Conservation (phyloP, 2,888 invertebrate genomes). For the Chalcosyrphus nemorum region DNA sequence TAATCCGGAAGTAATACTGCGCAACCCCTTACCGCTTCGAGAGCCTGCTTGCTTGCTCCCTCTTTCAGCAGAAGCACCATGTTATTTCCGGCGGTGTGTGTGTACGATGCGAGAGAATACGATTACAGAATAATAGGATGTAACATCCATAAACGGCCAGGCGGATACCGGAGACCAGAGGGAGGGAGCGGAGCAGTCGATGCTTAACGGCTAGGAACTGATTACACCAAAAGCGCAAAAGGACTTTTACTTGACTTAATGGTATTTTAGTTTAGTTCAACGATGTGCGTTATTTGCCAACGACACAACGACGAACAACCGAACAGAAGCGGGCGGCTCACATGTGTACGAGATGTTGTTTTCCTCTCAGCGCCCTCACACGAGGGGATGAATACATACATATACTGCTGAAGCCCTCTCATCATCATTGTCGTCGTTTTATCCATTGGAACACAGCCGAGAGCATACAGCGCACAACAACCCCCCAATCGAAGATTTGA, state of each 20-base stretch:
- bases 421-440: neutral
- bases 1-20: slow-evolving; percentile 70
- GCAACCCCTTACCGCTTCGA: slow-evolving; percentile 49
- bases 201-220: slow-evolving; percentile 72
- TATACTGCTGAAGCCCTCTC: neutral
- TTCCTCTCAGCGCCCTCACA: slow-evolving; percentile 15
- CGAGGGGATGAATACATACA: slow-evolving; percentile 5
- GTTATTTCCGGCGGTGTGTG: slow-evolving; percentile 68
- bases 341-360: slow-evolving; percentile 54
- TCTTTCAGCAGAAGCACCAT: slow-evolving; percentile 14
- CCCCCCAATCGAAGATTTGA: slow-evolving; percentile 66
- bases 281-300: slow-evolving; percentile 71
- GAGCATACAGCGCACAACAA: slow-evolving; percentile 17
- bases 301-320: slow-evolving; percentile 22
- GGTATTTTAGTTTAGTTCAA: slow-evolving; percentile 73
- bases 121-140: slow-evolving; percentile 73
- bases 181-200: slow-evolving; percentile 25
- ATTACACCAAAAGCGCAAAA: slow-evolving; percentile 72
- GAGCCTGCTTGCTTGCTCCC: too few species aligned
- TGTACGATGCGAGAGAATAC: slow-evolving; percentile 69
- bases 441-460: slow-evolving; percentile 4
- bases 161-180: slow-evolving; percentile 43
- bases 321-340: slow-evolving; percentile 7
- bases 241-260: slow-evolving; percentile 73
- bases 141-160: slow-evolving; percentile 70